These are phyloP conservation scores for Dorcus hopei DNA, from an alignment of 2,888 invertebrate genomes.

Conservation along the genomic window DNA sequence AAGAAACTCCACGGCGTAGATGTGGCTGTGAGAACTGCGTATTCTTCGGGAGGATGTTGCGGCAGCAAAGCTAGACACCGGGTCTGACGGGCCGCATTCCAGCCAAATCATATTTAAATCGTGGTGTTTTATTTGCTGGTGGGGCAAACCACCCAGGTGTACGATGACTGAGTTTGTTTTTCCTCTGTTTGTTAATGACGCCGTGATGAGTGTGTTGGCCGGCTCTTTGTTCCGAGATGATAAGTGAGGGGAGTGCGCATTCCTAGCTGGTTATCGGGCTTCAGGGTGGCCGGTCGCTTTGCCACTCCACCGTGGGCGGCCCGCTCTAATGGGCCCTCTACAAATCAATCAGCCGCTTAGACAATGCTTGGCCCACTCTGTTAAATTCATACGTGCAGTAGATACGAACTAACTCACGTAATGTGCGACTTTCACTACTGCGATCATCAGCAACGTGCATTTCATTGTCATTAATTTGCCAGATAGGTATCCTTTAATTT, in stretches of 20 bases:
- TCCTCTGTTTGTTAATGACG: slow-evolving; percentile 51
- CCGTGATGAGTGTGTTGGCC: slow-evolving; percentile 47
- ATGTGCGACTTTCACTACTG: too few species aligned
- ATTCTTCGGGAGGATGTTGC: too few species aligned
- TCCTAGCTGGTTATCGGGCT: slow-evolving; percentile 44
- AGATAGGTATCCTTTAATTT: too few species aligned
- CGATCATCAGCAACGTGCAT: too few species aligned
- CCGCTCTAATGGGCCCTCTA: slow-evolving; percentile 41
- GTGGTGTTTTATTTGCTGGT: slow-evolving; percentile 34
- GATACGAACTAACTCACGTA: neutral
- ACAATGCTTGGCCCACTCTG: slow-evolving; percentile 7
- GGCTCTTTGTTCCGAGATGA: slow-evolving; percentile 36
- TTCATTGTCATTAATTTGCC: too few species aligned
- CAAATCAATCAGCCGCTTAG: slow-evolving; percentile 43
- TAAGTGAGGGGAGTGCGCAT: slow-evolving; percentile 36
- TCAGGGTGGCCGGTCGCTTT: slow-evolving; percentile 42
- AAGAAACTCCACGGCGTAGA: neutral
- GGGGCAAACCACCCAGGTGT: slow-evolving; percentile 48
- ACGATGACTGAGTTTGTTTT: slow-evolving; percentile 47
- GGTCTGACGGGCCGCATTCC: slow-evolving; percentile 46
- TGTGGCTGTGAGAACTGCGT: neutral
- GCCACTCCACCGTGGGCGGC: slow-evolving; percentile 42
- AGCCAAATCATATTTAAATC: slow-evolving; percentile 41
- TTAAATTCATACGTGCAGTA: slow-evolving; percentile 1
- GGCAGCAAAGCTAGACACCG: slow-evolving; percentile 39